Conservation (phyloP, 2,113 vertebrate species). For the Butastur rufipennis region DNA sequence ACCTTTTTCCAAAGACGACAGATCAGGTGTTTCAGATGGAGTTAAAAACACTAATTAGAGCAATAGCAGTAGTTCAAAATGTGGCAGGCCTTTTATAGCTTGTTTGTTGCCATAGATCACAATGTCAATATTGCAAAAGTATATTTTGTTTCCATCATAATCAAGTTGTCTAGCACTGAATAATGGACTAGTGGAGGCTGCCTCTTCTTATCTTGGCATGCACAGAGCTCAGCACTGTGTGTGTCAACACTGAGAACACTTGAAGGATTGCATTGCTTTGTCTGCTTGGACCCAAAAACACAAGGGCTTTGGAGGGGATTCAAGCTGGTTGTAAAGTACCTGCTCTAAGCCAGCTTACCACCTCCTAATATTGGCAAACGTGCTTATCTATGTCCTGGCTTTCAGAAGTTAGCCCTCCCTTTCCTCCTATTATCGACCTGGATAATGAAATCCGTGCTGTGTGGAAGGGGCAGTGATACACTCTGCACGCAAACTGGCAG, state of each 20-base stretch:
- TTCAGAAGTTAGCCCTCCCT: slow-evolving; percentile 32
- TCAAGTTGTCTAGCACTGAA: slow-evolving; percentile 46
- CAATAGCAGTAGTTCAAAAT: not conserved
- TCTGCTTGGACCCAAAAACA: slow-evolving; percentile 14
- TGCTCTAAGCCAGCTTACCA: not conserved
- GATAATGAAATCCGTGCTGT: not conserved
- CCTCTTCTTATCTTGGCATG: slow-evolving; percentile 9
- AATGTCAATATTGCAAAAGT: slow-evolving; percentile 33
- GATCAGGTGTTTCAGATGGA: not conserved
- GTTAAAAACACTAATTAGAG: not conserved
- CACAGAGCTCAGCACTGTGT: not conserved
- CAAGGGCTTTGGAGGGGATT: slow-evolving; percentile 10
- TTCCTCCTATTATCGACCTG: slow-evolving; percentile 58
- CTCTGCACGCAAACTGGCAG: not conserved
- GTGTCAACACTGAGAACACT: slow-evolving; percentile 26
- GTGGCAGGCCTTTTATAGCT: not conserved
- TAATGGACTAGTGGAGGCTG: slow-evolving; percentile 36
- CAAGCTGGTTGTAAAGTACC: not conserved
- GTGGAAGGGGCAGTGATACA: not conserved
- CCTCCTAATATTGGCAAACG: not conserved
- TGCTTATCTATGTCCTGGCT: slow-evolving; percentile 17
- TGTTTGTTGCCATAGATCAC: not conserved
- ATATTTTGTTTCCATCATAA: slow-evolving; percentile 21
- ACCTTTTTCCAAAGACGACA: not conserved
- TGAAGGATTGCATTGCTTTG: slow-evolving; percentile 33